Evolutionary conservation across 2,113 vertebrate genomes (phyloP), one percentile per base, ranked within the genome.

Genomic region (Tychaedon coryphoeus): DNA sequence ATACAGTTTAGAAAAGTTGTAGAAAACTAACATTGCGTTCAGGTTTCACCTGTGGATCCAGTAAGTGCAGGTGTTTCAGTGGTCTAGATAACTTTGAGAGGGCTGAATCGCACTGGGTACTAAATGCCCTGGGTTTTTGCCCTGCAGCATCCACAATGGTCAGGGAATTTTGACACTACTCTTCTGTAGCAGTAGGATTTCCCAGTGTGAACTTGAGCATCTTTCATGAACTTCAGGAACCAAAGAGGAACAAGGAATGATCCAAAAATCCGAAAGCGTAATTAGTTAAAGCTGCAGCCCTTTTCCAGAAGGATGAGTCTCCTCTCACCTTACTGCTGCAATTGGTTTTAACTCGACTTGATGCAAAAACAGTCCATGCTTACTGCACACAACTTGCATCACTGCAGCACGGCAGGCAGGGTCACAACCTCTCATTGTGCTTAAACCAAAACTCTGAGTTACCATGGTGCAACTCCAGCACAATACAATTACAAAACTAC

Each of bases 231-330:
- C 12, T 51, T 81, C 42, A 50, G 23, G 10, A 73, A 73, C 16
- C 28, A 53, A 61, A 93, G 33, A 34, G 2, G 4, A 91, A 48
- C 19, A 62, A 71, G 29, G 80, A 92, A 36, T 4, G 10, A 77
- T 10, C 5, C 8, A 7, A 69, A 50, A 91, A 72, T 5, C 0
- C 3, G 2, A 25, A 83, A 42, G 4, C 1, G 0, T 45, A 6
- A 43, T 43, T 28, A 74, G 42, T 28, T 33, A 66, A 78, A 34
- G 34, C 34, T 82, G 34, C 43, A 86, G 48, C 17, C 19, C 15
- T 72, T 75, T 10, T 86, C 45, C 47, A 75, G n/a, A 5, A 77
- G 5, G 54, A 25, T 2, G 14, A 3, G 16, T 36, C 22, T 79
- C 29, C n/a, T 81, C 29, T 61, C 42, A 42, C 16, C 24, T 48